Evolutionary conservation across 2,888 invertebrate genomes (phyloP), one percentile per base, ranked within the genome.

Genomic region (Drosophila kanekoi): DNA sequence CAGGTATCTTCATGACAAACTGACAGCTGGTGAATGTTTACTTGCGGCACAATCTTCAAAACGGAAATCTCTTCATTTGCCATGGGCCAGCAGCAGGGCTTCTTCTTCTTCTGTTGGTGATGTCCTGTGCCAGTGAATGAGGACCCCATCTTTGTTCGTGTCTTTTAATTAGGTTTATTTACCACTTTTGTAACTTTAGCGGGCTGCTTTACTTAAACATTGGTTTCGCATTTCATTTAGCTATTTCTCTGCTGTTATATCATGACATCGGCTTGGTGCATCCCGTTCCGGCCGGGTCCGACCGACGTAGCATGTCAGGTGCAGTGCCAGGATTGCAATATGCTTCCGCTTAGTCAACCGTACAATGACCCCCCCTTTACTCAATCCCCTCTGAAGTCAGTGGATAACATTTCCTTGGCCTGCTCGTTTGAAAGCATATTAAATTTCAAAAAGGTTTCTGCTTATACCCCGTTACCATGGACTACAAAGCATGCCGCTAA

Each of bases 401-500:
- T 53, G 76, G 68, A 76, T 71, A 74, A 58, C 37, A 64, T 70
- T 78, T 67, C 59, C 62, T 77, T 71, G 60, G 57, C 53, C 58
- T 40, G 63, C 49, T 64, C 40, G 48, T 69, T 81, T 86, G 81
- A 86, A 83, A 76, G 54, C 57, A 70, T 85, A 87, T 85, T 67
- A 67, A 82, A 69, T 85, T 82, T 84, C 85, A 78, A 74, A 66
- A 71, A 66, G 49, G 72, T 70, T 65, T 65, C 64, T 71, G 62
- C 65, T 73, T 70, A 72, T 66, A 56, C 53, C 57, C 68, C 61
- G 38, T 69, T 45, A 41, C 35, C 20, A 11, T 38, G 43, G 38
- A 72, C 73, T 49, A 77, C 67, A 83, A 86, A 83, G 86, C 67
- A 59, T 69, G 76, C 86, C 83, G 86, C 86, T 72, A 74, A 83